These are phyloP conservation scores for Ardeotis arabs DNA, from an alignment of 2,113 vertebrate species.

Conservation along the genomic window DNA sequence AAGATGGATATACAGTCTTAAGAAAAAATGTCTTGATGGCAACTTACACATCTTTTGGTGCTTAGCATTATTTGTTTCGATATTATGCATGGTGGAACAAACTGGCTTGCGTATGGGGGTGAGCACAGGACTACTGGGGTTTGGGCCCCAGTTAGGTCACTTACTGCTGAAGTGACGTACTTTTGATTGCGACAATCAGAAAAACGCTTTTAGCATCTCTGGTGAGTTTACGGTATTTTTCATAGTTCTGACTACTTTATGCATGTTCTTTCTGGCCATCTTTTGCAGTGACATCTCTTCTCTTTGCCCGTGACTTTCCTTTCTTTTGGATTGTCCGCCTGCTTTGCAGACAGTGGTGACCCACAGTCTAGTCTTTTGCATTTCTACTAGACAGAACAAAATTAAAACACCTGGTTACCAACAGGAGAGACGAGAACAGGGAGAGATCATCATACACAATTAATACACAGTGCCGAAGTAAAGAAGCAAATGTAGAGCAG, in stretches of 20 bases:
- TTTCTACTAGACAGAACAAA: slow-evolving; percentile 46
- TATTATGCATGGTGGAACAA: not conserved
- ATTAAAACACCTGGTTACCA: slow-evolving; percentile 52
- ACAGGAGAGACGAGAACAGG: slow-evolving; percentile 38
- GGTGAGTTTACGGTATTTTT: not conserved
- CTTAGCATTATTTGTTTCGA: not conserved
- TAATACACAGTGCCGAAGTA: not conserved
- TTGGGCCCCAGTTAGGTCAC: not conserved
- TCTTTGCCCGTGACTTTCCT: slow-evolving; percentile 48
- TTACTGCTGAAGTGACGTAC: not conserved
- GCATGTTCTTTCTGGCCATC: not conserved
- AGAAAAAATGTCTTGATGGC: not conserved
- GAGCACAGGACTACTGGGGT: not conserved
- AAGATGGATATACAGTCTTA: not conserved
- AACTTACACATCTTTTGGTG: not conserved
- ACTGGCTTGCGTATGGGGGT: not conserved
- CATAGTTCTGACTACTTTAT: not conserved
- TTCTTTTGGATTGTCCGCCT: slow-evolving; percentile 53
- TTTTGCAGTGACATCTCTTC: slow-evolving; percentile 47
- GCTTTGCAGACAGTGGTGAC: slow-evolving; percentile 50
- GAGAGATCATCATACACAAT: not conserved
- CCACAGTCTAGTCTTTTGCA: slow-evolving; percentile 42
- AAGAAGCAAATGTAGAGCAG: not conserved
- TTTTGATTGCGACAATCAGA: not conserved
- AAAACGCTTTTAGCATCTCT: not conserved